phyloP scores from a whole-genome alignment of 2,113 vertebrate genomes.

The Acrocephalus kingi region DNA sequence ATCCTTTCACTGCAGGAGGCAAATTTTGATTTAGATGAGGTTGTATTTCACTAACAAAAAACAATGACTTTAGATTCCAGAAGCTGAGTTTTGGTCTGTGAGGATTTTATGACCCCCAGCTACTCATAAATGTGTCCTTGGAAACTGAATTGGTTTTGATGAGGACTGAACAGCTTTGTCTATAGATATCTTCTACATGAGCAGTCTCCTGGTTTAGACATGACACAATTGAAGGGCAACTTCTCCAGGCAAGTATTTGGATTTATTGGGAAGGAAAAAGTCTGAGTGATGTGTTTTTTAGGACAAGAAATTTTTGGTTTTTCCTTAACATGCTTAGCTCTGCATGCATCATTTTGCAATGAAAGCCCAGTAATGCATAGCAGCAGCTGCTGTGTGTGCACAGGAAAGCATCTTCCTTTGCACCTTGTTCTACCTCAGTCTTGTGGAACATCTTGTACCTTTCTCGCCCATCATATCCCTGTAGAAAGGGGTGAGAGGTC shows the following conservation, averaged over 20 bases:
- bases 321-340: background rate
- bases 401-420: background rate
- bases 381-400: background rate
- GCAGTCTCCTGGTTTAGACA: background rate
- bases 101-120: background rate
- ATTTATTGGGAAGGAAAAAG: background rate
- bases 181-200: background rate
- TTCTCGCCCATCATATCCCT: conserved; percentile 64
- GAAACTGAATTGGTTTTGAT: background rate
- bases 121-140: background rate
- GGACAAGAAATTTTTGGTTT: background rate
- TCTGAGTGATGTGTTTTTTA: background rate
- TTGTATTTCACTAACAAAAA: background rate
- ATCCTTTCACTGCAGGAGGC: background rate
- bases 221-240: background rate
- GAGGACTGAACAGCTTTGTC: background rate
- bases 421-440: background rate
- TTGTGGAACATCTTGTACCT: conserved; percentile 25
- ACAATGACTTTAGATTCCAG: background rate
- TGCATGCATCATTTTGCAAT: background rate
- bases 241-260: background rate
- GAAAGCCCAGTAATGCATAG: background rate
- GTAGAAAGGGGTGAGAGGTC: conserved; percentile 62
- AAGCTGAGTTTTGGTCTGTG: background rate
- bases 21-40: background rate